These are phyloP conservation scores for Keiferia lycopersicella DNA, from an alignment of 2,888 invertebrate genomes.

Conservation along the genomic window DNA sequence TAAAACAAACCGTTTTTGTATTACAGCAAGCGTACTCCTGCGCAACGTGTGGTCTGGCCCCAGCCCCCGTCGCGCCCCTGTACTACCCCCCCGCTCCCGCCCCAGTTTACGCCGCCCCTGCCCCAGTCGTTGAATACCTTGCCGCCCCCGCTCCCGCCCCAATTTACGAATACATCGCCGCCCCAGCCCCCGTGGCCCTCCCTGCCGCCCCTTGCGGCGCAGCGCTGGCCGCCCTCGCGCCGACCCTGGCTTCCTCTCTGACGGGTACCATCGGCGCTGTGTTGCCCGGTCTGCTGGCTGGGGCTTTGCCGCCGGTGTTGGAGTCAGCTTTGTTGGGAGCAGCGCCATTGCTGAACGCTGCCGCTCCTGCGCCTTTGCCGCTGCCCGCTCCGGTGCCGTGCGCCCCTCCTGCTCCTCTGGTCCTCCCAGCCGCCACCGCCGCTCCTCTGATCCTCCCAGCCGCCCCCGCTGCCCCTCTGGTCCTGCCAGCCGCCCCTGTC, in stretches of 20 bases:
- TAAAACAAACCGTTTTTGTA: too few species aligned
- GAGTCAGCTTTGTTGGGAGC: conserved; percentile 4
- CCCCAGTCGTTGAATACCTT: neutral
- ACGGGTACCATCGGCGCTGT: neutral
- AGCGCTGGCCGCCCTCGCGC: conserved; percentile 13
- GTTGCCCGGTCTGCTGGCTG: conserved; percentile 1
- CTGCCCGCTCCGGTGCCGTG: neutral
- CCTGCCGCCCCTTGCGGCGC: neutral
- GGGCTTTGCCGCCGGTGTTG: conserved; percentile 19
- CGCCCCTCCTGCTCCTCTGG: neutral
- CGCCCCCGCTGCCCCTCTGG: conserved; percentile 13
- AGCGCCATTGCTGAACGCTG: conserved; percentile 19
- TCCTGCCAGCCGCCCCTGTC: neutral
- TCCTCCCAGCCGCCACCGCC: neutral
- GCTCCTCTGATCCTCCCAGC: neutral
- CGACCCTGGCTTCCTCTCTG: neutral
- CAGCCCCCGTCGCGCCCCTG: neutral
- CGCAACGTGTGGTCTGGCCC: neutral
- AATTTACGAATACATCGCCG: neutral
- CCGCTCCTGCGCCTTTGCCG: neutral
- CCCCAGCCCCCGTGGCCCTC: neutral
- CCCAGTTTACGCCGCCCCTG: neutral
- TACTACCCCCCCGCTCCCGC: neutral
- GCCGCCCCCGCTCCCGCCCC: neutral
- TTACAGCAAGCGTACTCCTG: conserved; percentile 21